These are phyloP conservation scores for Erpetoichthys calabaricus DNA, from an alignment of 2,797 vertebrate genomes.

Conservation along the genomic window DNA sequence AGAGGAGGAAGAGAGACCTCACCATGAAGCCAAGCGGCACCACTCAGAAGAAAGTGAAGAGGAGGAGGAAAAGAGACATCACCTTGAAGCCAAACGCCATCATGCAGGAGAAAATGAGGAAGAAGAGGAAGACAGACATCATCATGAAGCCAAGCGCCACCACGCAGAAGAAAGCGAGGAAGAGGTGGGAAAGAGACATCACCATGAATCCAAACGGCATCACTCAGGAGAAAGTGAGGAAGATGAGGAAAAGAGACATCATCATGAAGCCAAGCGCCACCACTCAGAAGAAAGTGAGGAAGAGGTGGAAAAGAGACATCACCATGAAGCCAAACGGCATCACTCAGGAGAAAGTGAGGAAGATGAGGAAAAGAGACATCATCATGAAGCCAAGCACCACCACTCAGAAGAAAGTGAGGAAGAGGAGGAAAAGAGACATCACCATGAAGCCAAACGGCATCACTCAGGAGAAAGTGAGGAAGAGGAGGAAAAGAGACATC, in stretches of 20 bases:
- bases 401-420: slow-evolving; percentile 26
- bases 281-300: too few species aligned
- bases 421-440: too few species aligned
- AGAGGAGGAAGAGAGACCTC: slow-evolving; percentile 23
- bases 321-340: neutral
- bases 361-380: slow-evolving; percentile 11
- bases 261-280: neutral
- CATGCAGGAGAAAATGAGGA: slow-evolving; percentile 28
- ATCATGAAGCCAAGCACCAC: slow-evolving; percentile 27
- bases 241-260: neutral
- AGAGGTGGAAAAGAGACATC: slow-evolving; percentile 3
- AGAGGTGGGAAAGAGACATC: slow-evolving; percentile 12
- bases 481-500: slow-evolving; percentile 14
- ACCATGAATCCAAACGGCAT: slow-evolving; percentile 21
- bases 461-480: slow-evolving; percentile 25
- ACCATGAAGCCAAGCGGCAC: slow-evolving; percentile 7
- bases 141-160: slow-evolving; percentile 14
- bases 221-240: slow-evolving; percentile 6
- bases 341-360: neutral
- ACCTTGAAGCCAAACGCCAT: slow-evolving; percentile 18
- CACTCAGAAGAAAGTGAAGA: slow-evolving; percentile 28
- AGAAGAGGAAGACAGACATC: slow-evolving; percentile 20
- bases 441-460: slow-evolving; percentile 7
- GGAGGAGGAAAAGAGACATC: slow-evolving; percentile 21
- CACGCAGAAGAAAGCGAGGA: slow-evolving; percentile 14